A percentile compares a stretch with the other conserved stretches of the same genome.
These are phyloP conservation scores for Dicrostonyx torquatus DNA, from an alignment of 2,797 vertebrate species.

Conservation along the genomic window DNA sequence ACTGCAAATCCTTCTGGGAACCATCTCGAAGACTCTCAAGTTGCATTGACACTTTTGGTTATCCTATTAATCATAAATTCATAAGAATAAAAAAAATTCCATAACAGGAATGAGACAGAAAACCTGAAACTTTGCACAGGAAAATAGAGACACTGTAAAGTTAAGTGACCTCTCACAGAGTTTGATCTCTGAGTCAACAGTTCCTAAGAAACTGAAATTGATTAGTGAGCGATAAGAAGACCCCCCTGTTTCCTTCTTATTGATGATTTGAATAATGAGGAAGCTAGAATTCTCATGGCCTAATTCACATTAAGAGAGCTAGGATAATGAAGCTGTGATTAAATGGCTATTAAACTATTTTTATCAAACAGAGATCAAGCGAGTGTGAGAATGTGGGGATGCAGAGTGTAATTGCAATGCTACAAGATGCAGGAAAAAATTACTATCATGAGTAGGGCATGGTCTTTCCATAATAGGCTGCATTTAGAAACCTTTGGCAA, in stretches of 20 bases:
- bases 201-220: constrained; percentile 67
- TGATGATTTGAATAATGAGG: constrained; percentile 81
- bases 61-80: constrained; percentile 12
- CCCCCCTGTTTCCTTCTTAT: constrained; percentile 72
- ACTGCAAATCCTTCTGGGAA: constrained; percentile 24
- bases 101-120: constrained; percentile 41
- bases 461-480: constrained; percentile 52
- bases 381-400: constrained; percentile 69
- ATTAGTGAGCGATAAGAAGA: constrained; percentile 75
- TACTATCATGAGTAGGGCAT: constrained; percentile 66
- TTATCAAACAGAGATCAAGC: constrained; percentile 80
- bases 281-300: constrained; percentile 72
- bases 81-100: background rate
- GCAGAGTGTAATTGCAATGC: constrained; percentile 75
- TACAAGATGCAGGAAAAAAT: constrained; percentile 74
- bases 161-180: constrained; percentile 60
- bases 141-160: constrained; percentile 39
- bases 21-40: constrained; percentile 25
- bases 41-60: background rate
- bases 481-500: constrained; percentile 53
- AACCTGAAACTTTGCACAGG: constrained; percentile 31
- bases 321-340: constrained; percentile 84
- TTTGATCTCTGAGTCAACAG: constrained; percentile 67
- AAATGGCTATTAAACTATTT: constrained; percentile 80
- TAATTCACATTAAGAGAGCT: constrained; percentile 80